These are phyloP conservation scores for Desmophyllum pertusum DNA, from an alignment of 92 coral and sea anemone species.

Conservation along the genomic window DNA sequence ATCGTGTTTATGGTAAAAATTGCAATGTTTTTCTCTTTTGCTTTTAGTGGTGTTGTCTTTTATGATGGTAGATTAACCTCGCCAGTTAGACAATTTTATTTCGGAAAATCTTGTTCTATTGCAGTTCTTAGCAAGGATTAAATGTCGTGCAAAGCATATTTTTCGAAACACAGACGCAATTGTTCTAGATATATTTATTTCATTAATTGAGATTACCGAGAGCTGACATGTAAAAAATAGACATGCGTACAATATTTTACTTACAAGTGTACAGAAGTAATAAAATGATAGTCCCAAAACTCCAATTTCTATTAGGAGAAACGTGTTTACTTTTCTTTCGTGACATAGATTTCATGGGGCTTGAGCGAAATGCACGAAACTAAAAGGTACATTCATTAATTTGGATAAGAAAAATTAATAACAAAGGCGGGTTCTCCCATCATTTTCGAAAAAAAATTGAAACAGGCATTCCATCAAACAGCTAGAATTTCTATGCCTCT, in stretches of 20 bases:
- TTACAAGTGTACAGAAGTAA: not conserved
- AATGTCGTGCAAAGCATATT: not conserved
- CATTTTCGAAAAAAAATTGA: not conserved
- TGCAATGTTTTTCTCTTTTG: not conserved
- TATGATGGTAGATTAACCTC: not conserved
- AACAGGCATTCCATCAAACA: not conserved
- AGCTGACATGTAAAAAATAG: not conserved
- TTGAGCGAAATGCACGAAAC: not conserved
- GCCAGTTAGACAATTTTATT: not conserved
- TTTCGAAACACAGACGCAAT: not conserved
- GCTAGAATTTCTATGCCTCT: not conserved
- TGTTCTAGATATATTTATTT: not conserved
- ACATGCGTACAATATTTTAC: not conserved
- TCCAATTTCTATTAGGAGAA: not conserved
- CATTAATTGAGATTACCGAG: not conserved
- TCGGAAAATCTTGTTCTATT: not conserved
- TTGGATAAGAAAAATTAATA: not conserved
- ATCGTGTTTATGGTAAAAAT: not conserved
- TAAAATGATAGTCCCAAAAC: not conserved
- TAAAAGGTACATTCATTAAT: not conserved
- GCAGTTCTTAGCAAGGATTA: not conserved
- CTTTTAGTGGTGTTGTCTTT: not conserved
- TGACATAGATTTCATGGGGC: not conserved
- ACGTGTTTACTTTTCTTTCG: not conserved
- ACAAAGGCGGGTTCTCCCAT: not conserved